phyloP scores from a whole-genome alignment of 2,888 invertebrate species.

The Hermaeophaga mercurialis region DNA sequence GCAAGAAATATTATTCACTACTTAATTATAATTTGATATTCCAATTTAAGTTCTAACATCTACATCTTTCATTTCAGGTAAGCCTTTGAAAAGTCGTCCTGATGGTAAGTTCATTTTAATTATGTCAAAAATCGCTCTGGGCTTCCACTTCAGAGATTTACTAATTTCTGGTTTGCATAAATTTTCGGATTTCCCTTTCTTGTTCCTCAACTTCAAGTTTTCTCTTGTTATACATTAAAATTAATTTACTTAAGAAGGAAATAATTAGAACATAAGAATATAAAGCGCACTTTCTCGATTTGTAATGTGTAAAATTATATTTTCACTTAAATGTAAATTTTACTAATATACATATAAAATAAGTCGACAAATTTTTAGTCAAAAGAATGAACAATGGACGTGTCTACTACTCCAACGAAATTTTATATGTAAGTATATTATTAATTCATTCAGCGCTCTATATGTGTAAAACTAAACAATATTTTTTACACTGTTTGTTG shows the following conservation, averaged over 20 bases:
- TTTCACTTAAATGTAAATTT: no score
- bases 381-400: no score
- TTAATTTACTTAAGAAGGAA: not conserved
- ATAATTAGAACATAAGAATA: not conserved
- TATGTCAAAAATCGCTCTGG: conserved; percentile 20
- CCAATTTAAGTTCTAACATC: conserved; percentile 13
- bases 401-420: no score
- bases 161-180: conserved; percentile 17
- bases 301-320: no score
- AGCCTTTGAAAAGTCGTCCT: conserved; percentile 3
- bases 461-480: no score
- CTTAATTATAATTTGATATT: conserved; percentile 17
- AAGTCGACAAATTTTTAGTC: no score
- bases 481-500: no score
- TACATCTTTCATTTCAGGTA: conserved; percentile 20
- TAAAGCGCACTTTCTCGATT: no score
- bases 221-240: conserved; percentile 3
- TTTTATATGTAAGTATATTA: no score
- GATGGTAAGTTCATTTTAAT: conserved; percentile 23
- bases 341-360: no score
- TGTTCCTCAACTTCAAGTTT: not conserved
- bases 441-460: no score
- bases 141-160: conserved; percentile 12
- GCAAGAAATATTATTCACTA: not conserved
- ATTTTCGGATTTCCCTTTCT: conserved; percentile 10